These are phyloP conservation scores for Neoseiulus cucumeris DNA, from an alignment of 1,140 invertebrate genomes.

Conservation along the genomic window DNA sequence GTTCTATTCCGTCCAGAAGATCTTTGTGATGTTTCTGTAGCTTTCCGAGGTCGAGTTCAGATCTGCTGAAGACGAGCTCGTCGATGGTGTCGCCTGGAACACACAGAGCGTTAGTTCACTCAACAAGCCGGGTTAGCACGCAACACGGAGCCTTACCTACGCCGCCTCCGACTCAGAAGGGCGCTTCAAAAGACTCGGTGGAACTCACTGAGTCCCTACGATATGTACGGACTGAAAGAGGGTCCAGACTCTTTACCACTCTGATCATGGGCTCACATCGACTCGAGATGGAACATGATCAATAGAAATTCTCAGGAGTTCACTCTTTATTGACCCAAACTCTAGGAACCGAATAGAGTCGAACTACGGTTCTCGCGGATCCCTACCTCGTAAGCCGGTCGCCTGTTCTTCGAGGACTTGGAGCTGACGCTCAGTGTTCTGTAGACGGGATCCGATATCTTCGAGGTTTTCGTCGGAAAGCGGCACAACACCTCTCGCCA, in stretches of 20 bases:
- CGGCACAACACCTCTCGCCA: background rate
- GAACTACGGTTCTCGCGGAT: no score
- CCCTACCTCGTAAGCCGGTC: background rate
- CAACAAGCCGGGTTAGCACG: background rate
- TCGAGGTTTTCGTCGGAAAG: slow-evolving; percentile 2
- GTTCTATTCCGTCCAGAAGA: background rate
- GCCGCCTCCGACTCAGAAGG: background rate
- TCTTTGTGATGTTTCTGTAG: background rate
- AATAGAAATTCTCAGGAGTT: no score
- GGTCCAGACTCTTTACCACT: no score
- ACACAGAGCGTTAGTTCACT: background rate
- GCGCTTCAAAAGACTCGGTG: background rate
- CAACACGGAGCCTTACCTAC: background rate
- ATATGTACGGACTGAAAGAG: slow-evolving; percentile 7
- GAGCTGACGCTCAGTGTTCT: background rate
- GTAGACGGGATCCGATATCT: background rate
- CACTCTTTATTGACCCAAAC: no score
- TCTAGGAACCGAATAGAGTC: no score
- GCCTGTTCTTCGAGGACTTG: background rate
- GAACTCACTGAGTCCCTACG: background rate
- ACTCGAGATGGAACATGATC: no score
- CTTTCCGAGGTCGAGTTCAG: background rate
- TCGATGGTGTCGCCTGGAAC: slow-evolving; percentile 5
- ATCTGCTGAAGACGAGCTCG: slow-evolving; percentile 1
- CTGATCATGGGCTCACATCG: no score